Evolutionary conservation across 2,113 vertebrate genomes (phyloP), one percentile per base, ranked within the genome.

Genomic region (Choloepus hoffmanni): DNA sequence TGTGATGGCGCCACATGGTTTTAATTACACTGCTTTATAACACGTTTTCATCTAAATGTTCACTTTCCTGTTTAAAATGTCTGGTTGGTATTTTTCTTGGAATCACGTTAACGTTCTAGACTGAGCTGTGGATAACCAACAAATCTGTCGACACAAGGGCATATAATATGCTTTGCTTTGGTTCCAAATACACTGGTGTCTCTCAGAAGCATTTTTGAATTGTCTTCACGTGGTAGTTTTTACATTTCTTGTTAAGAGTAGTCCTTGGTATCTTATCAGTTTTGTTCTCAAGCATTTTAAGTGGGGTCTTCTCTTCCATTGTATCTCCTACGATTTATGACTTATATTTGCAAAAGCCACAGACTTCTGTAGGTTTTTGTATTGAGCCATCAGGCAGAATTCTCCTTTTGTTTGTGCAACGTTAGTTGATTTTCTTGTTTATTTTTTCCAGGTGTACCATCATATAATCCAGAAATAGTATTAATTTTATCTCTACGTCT

Each of bases 41-140:
- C 43, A 45, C 4, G 43, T 45, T 45, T 45, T 45, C 43, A 43
- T 10, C 30, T 53, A 40, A 68, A 81, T 12, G 3, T 74, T 67
- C 53, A 16, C 40, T 68, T n/a, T 79, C 36, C 30, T 12, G 18
- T 58, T 30, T 30, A 12, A 60, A 33, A 11, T 36, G 24, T 45
- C 55, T 68, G 30, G 24, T 4, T 70, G 65, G 16, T 9, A 0
- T 36, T 90, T 83, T 74, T 67, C 14, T 23, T 21, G 30, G 26
- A 30, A n/a, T 19, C 14, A 15, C 5, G 23, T 33, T 30, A 5
- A 2, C 0, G 18, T 60, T 55, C 79, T 24, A 21, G 45, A 30
- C 26, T 1, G 8, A 14, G 12, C 30, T 10, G 0, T 0, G 15
- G 45, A 43, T 4, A 4, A 8, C 1, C 7, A 36, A 5, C 19